Conservation (phyloP, 23 tunicate species). For the Trididemnum miniatum region DNA sequence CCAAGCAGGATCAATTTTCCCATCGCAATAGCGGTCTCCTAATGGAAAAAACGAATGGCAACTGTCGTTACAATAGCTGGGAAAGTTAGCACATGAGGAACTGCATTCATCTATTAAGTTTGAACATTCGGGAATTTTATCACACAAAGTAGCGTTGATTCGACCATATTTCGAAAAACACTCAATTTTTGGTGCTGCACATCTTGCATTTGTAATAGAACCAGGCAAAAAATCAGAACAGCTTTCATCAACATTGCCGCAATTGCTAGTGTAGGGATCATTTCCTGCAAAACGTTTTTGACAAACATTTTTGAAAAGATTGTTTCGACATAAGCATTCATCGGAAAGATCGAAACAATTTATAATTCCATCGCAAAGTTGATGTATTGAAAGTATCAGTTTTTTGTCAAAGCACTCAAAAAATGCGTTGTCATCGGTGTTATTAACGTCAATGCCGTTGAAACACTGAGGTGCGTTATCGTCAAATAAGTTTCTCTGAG, state of each 20-base stretch:
- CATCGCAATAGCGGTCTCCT: slow-evolving; percentile 28
- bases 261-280: not conserved
- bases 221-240: not conserved
- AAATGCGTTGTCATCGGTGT: not conserved
- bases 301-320: not conserved
- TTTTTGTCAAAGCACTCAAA: slow-evolving; percentile 9
- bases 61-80: not conserved
- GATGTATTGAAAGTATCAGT: not conserved
- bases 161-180: not conserved
- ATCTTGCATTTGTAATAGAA: not conserved
- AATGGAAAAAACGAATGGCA: not conserved
- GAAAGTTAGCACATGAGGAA: not conserved
- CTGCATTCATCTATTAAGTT: slow-evolving; percentile 8
- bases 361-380: slow-evolving; percentile 14
- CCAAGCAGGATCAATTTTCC: not conserved
- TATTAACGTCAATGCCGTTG: not conserved
- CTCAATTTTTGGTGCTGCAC: not conserved
- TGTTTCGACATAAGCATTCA: slow-evolving; percentile 23
- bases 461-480: not conserved
- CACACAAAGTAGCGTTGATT: not conserved
- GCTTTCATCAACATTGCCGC: not conserved
- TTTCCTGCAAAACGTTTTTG: not conserved
- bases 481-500: slow-evolving; percentile 6
- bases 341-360: slow-evolving; percentile 19
- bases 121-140: slow-evolving; percentile 4